These are phyloP conservation scores for Liasis olivaceus DNA, from an alignment of 2,797 vertebrate species.

Conservation along the genomic window DNA sequence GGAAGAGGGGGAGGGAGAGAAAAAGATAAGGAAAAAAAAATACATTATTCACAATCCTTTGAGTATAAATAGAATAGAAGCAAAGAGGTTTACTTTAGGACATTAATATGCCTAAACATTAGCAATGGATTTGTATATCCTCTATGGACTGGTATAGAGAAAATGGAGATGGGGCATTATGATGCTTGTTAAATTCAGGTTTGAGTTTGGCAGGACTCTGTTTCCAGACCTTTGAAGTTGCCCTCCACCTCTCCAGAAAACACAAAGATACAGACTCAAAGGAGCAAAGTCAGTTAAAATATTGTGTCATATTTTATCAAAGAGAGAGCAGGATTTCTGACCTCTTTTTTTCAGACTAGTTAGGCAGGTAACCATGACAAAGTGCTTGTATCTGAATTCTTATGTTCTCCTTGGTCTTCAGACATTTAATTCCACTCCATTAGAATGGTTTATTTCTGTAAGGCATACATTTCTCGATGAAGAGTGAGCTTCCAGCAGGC, in stretches of 20 bases:
- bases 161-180: not conserved
- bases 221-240: not conserved
- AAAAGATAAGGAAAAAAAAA: not conserved
- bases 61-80: slow-evolving; percentile 6
- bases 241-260: not conserved
- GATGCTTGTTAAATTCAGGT: not conserved
- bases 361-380: not conserved
- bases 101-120: not conserved
- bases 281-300: slow-evolving; percentile 15
- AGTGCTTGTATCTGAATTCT: slow-evolving; percentile 15
- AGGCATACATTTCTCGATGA: slow-evolving; percentile 10
- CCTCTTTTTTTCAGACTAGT: slow-evolving; percentile 1
- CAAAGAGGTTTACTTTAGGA: slow-evolving; percentile 2
- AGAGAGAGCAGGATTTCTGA: not conserved
- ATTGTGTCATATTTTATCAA: slow-evolving; percentile 15
- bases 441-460: slow-evolving; percentile 3
- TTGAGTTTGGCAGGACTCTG: not conserved
- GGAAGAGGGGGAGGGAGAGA: not conserved
- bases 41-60: not conserved
- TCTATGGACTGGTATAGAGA: not conserved
- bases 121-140: not conserved
- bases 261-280: slow-evolving; percentile 13
- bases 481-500: slow-evolving; percentile 6
- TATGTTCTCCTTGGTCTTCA: slow-evolving; percentile 6
- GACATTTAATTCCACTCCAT: slow-evolving; percentile 20